These are phyloP conservation scores for Mantis religiosa DNA, from an alignment of 2,888 invertebrate genomes.

Conservation along the genomic window DNA sequence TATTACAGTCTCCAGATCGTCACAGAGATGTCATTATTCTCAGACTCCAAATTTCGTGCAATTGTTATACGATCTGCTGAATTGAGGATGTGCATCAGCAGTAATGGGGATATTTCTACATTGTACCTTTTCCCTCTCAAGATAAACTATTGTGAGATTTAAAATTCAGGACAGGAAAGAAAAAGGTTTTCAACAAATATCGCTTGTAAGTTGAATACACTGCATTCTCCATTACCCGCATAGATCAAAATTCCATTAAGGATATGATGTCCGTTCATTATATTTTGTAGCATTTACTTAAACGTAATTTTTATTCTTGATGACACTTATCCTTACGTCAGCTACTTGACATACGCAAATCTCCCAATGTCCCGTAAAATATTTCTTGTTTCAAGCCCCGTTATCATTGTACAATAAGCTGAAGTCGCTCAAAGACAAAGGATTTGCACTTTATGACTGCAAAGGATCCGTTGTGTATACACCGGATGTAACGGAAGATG, in stretches of 20 bases:
- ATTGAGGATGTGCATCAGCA: neutral
- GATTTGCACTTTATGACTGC: neutral
- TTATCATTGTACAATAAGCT: neutral
- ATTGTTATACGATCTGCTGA: neutral
- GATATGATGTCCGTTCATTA: too few relatives aligned
- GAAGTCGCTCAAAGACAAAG: neutral
- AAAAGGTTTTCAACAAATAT: neutral
- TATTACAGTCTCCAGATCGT: neutral
- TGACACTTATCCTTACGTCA: too few relatives aligned
- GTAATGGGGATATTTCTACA: neutral
- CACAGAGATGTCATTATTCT: neutral
- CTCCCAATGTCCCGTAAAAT: too few relatives aligned
- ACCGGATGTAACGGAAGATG: constrained; percentile 8
- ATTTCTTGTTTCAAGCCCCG: neutral
- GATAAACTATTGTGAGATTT: too few relatives aligned
- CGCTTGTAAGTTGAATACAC: neutral
- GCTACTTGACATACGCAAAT: too few relatives aligned
- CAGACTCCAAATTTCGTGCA: neutral
- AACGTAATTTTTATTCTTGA: too few relatives aligned
- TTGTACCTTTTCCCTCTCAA: neutral
- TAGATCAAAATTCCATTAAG: too few relatives aligned
- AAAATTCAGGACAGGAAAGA: neutral
- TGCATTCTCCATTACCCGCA: neutral
- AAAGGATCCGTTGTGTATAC: neutral
- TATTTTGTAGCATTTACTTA: too few relatives aligned